phyloP scores from a whole-genome alignment of 2,113 vertebrate genomes.

The Brachyhypopomus gauderio region DNA sequence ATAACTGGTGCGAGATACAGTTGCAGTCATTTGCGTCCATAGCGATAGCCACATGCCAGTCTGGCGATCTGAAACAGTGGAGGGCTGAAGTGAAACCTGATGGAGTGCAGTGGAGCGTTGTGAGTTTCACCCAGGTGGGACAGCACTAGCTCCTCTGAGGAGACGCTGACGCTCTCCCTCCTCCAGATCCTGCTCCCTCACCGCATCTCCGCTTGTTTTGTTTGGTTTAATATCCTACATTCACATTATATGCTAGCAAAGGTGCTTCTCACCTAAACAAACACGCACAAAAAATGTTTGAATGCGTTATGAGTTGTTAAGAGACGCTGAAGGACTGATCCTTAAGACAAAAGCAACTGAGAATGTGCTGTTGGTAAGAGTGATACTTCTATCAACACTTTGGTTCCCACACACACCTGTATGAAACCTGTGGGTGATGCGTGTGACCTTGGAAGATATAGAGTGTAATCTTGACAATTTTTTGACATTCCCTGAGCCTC shows the following conservation, averaged over 20 bases:
- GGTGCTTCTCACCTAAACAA: no score
- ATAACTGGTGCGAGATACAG: no score
- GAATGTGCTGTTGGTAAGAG: neutral
- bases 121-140: neutral
- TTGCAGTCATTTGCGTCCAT: neutral
- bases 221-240: no score
- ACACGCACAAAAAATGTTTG: no score
- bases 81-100: neutral
- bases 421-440: neutral
- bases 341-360: neutral
- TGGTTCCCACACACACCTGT: neutral
- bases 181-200: no score
- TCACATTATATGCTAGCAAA: no score
- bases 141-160: neutral
- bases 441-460: neutral
- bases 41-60: slow-evolving; percentile 24
- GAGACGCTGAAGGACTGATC: no score
- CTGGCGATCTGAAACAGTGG: neutral
- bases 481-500: neutral
- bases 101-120: neutral
- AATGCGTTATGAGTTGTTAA: no score
- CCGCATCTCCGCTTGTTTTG: no score
- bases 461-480: neutral
- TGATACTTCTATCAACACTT: neutral
- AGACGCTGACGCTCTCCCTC: no score